Base-by-base conservation (phyloP, 2,797 vertebrate genomes). In the Semaprochilodus insignis region DNA sequence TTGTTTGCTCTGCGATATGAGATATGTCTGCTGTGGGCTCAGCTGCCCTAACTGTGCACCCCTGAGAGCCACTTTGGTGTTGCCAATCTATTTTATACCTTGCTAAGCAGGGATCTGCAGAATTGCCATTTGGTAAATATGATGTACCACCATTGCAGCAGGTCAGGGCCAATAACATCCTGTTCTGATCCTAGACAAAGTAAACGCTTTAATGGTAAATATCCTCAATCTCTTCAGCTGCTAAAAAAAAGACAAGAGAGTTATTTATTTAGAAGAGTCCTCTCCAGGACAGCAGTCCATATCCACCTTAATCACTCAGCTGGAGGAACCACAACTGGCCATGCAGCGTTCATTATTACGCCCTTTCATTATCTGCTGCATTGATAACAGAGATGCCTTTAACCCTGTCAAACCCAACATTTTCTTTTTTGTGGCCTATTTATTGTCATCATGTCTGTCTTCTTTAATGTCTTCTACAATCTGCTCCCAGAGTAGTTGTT, bases 61-160 rank as follows among this genome's bases (percentile, higher is more conserved):
- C 88, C 85, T 74, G 88, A 87, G 82, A 86, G 17, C 79, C 88
- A 85, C 90, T 90, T 87, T 84, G 84, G 91, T 91, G 88, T 92
- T 82, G 31, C 65, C 90, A 90, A 87, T 92, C 91, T 88, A 88
- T 93, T 89, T 74, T 80, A 90, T 92, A 90, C 90, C 81, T 4
- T 77, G 52, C 80, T 36, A 65, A 75, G 87, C 75, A 62, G 51
- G 80, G 86, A 87, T 87, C 83, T 89, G 87, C 81, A 87, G 89
- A 81, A 90, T 91, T 74, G 85, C 87, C 84, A 91, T 93, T 93
- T 91, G 91, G 94, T 93, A 93, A 94, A 93, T 93, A 93, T 91
- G 92, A 94, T 88, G 59, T 83, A 90, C 90, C 83, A 85, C 90
- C 87, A 91, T 94, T 94, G 92, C 87, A 88, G 89, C 87, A 91